phyloP scores from a whole-genome alignment of 1,140 invertebrate genomes.

The Penaeus japonicus region DNA sequence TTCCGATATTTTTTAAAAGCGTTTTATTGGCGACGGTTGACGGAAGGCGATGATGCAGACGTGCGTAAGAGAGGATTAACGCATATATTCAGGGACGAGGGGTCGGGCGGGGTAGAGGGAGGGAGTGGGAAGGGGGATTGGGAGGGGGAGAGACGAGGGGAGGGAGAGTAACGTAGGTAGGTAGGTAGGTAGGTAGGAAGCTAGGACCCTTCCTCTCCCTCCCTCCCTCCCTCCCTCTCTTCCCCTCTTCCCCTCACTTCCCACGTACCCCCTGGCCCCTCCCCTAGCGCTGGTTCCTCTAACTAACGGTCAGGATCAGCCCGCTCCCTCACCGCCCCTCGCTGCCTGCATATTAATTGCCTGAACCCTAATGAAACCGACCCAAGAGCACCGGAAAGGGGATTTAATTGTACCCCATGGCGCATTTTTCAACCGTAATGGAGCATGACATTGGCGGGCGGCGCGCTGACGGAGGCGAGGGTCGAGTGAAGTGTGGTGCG shows the following conservation, averaged over 20 bases:
- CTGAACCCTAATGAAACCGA: constrained; percentile 48
- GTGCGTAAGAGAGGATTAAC: too few species aligned
- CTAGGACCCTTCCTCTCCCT: neutral
- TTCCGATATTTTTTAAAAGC: too few species aligned
- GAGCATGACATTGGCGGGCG: constrained; percentile 16
- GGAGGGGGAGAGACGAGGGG: neutral
- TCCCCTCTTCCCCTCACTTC: neutral
- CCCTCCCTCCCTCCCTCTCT: neutral
- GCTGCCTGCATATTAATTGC: constrained; percentile 41
- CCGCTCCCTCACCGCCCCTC: neutral
- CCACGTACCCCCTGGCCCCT: neutral
- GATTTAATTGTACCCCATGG: constrained; percentile 45
- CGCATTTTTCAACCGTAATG: constrained; percentile 32
- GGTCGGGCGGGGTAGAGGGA: too few species aligned
- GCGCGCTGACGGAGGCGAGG: constrained; percentile 14
- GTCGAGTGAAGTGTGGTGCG: neutral
- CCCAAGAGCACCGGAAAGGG: constrained; percentile 27
- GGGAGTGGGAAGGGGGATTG: too few species aligned
- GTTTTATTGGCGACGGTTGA: too few species aligned
- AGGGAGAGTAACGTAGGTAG: neutral
- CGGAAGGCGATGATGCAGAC: too few species aligned
- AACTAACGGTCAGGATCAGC: neutral
- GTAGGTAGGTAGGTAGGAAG: neutral
- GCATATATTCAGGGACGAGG: too few species aligned
- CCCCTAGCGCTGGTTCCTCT: neutral